These are phyloP conservation scores for Falcunculus frontatus DNA, from an alignment of 2,113 vertebrate species.

Conservation along the genomic window DNA sequence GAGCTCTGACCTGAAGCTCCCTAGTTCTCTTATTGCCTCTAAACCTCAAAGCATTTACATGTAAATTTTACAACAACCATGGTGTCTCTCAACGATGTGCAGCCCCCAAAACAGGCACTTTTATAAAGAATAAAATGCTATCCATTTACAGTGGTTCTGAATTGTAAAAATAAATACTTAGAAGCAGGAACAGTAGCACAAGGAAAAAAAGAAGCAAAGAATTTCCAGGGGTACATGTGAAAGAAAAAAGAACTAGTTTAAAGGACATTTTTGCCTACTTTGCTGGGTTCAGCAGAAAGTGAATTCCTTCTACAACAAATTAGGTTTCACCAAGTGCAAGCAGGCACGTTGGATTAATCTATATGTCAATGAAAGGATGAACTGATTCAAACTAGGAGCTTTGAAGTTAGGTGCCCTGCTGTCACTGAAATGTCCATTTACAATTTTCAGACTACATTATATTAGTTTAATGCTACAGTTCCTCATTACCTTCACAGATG, in stretches of 20 bases:
- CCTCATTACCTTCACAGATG: not conserved
- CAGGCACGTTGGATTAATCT: not conserved
- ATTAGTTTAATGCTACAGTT: not conserved
- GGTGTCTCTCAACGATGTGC: not conserved
- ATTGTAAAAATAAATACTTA: not conserved
- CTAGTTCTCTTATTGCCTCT: not conserved
- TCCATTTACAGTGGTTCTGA: not conserved
- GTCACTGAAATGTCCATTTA: not conserved
- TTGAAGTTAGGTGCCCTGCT: not conserved
- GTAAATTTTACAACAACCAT: constrained; percentile 12
- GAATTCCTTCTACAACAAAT: not conserved
- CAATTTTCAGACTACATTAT: not conserved
- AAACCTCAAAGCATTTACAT: constrained; percentile 26
- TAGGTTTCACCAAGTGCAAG: not conserved
- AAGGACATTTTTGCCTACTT: constrained; percentile 10
- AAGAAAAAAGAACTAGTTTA: not conserved
- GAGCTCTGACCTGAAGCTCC: constrained; percentile 44
- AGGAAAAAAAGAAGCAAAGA: not conserved
- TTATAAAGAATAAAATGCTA: constrained; percentile 31
- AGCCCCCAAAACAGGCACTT: not conserved
- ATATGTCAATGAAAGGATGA: not conserved
- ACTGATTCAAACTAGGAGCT: not conserved
- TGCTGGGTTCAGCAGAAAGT: not conserved
- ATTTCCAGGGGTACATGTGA: not conserved
- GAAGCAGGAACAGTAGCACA: not conserved